These are phyloP conservation scores for Fistularia commersonii DNA, from an alignment of 2,797 vertebrate genomes.

Conservation along the genomic window DNA sequence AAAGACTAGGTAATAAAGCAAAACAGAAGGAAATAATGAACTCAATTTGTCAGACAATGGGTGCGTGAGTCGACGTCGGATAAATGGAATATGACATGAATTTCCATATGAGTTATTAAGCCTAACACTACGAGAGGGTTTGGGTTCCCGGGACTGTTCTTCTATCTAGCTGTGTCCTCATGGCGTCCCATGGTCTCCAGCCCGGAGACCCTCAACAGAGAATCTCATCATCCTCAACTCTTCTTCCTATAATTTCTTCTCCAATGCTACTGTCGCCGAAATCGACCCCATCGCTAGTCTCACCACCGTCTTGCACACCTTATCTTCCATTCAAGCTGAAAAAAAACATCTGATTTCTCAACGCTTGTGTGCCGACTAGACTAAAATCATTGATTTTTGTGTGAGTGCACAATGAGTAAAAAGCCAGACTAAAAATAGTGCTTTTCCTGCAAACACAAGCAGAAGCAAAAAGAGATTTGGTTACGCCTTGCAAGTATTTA, in stretches of 20 bases:
- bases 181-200: too few species aligned
- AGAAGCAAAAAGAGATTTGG: neutral
- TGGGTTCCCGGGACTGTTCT: too few species aligned
- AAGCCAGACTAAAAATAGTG: neutral
- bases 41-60: constrained; percentile 23
- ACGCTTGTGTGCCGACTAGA: neutral
- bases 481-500: constrained; percentile 11
- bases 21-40: constrained; percentile 24
- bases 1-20: constrained; percentile 34
- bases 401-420: constrained; percentile 13
- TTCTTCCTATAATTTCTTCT: too few species aligned
- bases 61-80: neutral
- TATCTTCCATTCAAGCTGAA: too few species aligned
- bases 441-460: neutral
- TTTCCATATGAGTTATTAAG: neutral
- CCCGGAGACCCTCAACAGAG: too few species aligned
- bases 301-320: too few species aligned
- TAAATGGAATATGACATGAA: constrained; percentile 5
- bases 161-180: too few species aligned
- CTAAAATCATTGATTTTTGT: neutral
- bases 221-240: too few species aligned
- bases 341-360: neutral
- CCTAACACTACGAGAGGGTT: neutral
- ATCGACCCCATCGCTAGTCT: too few species aligned
- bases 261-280: too few species aligned